phyloP scores from a whole-genome alignment of 2,797 vertebrate genomes.

The Pseudochirops corinnae region DNA sequence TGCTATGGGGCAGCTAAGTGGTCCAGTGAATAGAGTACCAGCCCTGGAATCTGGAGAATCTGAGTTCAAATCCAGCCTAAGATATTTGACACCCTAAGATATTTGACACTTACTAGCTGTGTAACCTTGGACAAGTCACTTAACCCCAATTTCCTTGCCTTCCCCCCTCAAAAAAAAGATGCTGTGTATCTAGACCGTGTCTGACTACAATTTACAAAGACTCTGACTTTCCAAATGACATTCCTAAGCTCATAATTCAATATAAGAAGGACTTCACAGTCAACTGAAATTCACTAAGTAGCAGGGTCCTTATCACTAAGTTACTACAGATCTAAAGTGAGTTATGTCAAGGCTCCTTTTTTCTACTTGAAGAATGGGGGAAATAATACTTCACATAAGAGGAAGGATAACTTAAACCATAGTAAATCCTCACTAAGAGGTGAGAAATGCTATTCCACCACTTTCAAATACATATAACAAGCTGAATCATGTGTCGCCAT shows the following conservation, averaged over 20 bases:
- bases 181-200: slow-evolving; percentile 73
- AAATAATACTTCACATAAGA: slow-evolving; percentile 14
- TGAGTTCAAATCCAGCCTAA: too few relatives aligned
- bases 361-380: background rate
- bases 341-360: background rate
- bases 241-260: background rate
- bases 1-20: slow-evolving; percentile 19
- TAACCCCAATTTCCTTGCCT: too few relatives aligned
- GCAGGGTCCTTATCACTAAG: background rate
- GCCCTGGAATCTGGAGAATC: too few relatives aligned
- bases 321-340: background rate
- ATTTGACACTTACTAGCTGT: too few relatives aligned
- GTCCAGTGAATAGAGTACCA: too few relatives aligned
- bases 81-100: too few relatives aligned
- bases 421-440: background rate
- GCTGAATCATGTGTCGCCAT: slow-evolving; percentile 52
- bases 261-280: background rate
- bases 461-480: slow-evolving; percentile 39
- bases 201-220: slow-evolving; percentile 47
- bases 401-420: slow-evolving; percentile 59
- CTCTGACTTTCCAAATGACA: slow-evolving; percentile 53
- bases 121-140: too few relatives aligned
- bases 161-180: slow-evolving; percentile 34
- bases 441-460: slow-evolving; percentile 33
- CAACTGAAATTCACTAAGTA: background rate